Conservation (phyloP, 2,888 invertebrate genomes). For the Drosophila cyrtoloma region DNA sequence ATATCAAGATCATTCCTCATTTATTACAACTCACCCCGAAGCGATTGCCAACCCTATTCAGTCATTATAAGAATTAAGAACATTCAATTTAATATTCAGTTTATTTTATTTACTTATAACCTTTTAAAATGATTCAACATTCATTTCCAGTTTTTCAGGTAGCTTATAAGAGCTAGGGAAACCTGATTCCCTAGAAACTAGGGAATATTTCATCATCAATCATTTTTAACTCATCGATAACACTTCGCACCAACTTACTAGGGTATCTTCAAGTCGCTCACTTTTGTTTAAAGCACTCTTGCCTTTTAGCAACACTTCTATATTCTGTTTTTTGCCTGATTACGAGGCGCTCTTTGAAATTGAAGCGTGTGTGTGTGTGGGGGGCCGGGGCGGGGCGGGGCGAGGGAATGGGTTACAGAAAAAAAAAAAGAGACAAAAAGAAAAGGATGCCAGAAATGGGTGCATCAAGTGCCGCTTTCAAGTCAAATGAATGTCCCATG, state of each 20-base stretch:
- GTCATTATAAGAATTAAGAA: neutral
- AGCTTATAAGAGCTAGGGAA: too few relatives aligned
- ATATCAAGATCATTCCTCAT: neutral
- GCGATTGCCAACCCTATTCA: neutral
- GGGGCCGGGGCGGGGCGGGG: neutral
- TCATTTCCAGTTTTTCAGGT: too few relatives aligned
- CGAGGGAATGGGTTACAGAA: neutral
- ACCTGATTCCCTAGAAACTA: too few relatives aligned
- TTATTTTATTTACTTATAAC: neutral
- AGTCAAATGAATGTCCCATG: constrained; percentile 51
- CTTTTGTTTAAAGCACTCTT: neutral
- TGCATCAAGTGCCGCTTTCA: constrained; percentile 39
- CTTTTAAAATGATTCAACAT: too few relatives aligned
- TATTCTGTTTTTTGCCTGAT: constrained; percentile 29
- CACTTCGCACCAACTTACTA: neutral
- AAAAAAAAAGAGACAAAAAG: constrained; percentile 3
- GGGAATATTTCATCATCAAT: neutral
- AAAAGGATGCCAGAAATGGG: constrained; percentile 20
- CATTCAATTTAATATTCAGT: neutral
- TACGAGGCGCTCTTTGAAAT: constrained; percentile 58
- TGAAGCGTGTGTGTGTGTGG: constrained; percentile 33
- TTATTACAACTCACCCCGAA: neutral
- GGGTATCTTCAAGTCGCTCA: neutral
- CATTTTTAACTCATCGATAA: neutral
- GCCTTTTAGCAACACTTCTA: neutral